phyloP scores from a whole-genome alignment of 1,140 invertebrate species.

The Eufriesea mexicana region DNA sequence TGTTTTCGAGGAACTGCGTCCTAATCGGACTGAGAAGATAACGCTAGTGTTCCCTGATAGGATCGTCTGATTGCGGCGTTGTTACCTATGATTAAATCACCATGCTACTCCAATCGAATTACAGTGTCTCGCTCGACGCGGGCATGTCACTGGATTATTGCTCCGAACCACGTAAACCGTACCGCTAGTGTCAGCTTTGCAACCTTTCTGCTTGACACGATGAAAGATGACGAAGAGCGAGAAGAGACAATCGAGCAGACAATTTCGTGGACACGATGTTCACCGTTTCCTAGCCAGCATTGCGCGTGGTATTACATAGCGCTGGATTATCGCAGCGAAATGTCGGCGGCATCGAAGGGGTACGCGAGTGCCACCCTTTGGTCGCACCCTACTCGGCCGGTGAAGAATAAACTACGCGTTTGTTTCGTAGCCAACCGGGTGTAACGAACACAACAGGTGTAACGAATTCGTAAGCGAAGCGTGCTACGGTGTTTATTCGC shows the following conservation, averaged over 20 bases:
- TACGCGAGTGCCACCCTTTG: not conserved
- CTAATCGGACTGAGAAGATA: not conserved
- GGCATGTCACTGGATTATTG: not conserved
- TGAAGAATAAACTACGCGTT: not conserved
- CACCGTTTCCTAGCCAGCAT: not conserved
- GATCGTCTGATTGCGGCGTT: not conserved
- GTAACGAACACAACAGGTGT: not conserved
- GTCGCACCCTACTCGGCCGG: not conserved
- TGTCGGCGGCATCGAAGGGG: not conserved
- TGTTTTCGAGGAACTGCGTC: conserved; percentile 3
- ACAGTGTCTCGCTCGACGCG: not conserved
- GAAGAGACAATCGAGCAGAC: not conserved
- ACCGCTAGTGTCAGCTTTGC: not conserved
- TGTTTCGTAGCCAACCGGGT: not conserved
- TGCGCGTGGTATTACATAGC: no score
- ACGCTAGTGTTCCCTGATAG: not conserved
- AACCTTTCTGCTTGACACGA: not conserved
- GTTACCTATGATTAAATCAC: conserved; percentile 17
- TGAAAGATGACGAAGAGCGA: not conserved
- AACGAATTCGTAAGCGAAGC: conserved; percentile 10
- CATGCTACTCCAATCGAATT: not conserved
- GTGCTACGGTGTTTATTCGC: not conserved
- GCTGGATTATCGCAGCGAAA: not conserved
- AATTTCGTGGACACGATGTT: not conserved
- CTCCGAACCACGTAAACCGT: not conserved